These are phyloP conservation scores for Orius laevigatus DNA, from an alignment of 1,140 invertebrate species.

Conservation along the genomic window DNA sequence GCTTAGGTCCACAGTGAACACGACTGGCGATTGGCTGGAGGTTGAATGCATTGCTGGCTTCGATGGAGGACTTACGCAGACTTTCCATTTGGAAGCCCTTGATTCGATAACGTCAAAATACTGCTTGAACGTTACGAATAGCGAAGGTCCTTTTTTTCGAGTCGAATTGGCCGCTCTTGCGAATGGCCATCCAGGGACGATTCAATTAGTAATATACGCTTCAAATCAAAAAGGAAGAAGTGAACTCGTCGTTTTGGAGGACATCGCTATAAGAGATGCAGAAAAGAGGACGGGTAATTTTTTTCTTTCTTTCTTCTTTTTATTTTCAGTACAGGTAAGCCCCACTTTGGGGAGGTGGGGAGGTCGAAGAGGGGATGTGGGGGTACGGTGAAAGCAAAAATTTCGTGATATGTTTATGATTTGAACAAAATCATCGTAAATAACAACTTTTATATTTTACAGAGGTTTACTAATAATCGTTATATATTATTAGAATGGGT, in stretches of 20 bases:
- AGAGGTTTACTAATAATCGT: slow-evolving; percentile 8
- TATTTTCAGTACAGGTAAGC: no score
- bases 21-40: slow-evolving; percentile 47
- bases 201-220: slow-evolving; percentile 64
- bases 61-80: slow-evolving; percentile 68
- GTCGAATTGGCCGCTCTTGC: slow-evolving; percentile 46
- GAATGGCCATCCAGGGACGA: slow-evolving; percentile 38
- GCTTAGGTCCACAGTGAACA: slow-evolving; percentile 47
- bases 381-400: no score
- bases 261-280: slow-evolving; percentile 70
- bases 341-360: no score
- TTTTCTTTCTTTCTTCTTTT: background rate
- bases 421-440: no score
- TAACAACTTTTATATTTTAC: slow-evolving; percentile 1
- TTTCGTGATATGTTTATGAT: no score
- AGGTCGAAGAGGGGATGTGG: no score
- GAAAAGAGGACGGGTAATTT: slow-evolving; percentile 66
- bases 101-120: slow-evolving; percentile 50
- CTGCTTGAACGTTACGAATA: slow-evolving; percentile 44
- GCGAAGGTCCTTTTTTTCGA: slow-evolving; percentile 46
- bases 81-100: slow-evolving; percentile 63
- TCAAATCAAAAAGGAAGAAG: slow-evolving; percentile 75
- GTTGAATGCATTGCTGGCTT: slow-evolving; percentile 58
- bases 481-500: slow-evolving; percentile 33
- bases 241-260: slow-evolving; percentile 60